These are phyloP conservation scores for Indicator indicator DNA, from an alignment of 2,113 vertebrate genomes.

Conservation along the genomic window DNA sequence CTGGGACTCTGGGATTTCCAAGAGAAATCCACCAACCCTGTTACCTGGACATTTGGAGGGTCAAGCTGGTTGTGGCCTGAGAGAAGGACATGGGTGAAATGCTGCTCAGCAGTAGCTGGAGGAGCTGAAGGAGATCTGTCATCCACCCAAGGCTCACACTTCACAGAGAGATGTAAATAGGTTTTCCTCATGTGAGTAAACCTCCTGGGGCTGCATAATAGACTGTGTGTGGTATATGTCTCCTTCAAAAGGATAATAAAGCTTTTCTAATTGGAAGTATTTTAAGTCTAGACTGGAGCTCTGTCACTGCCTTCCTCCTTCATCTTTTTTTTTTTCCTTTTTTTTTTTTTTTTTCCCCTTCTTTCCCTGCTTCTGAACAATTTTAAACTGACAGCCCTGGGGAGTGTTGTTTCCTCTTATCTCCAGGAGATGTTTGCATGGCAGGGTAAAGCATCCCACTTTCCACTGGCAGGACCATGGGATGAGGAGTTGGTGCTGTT, in stretches of 20 bases:
- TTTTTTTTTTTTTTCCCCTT: constrained; percentile 7
- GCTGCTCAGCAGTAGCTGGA: neutral
- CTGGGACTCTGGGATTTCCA: neutral
- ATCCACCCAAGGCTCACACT: neutral
- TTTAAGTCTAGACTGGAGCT: constrained; percentile 37
- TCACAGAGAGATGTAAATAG: neutral
- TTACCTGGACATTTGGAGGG: neutral
- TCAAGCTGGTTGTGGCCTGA: neutral
- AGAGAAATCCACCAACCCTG: neutral
- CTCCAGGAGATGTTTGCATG: neutral
- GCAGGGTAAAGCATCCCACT: neutral
- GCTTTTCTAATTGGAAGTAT: constrained; percentile 58
- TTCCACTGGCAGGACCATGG: neutral
- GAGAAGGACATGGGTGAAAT: neutral
- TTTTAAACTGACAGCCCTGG: constrained; percentile 39
- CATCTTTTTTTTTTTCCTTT: constrained; percentile 20
- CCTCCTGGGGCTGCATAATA: constrained; percentile 12
- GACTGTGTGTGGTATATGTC: neutral
- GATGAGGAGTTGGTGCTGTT: neutral
- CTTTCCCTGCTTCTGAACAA: neutral
- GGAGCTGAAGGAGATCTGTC: neutral
- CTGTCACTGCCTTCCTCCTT: constrained; percentile 33
- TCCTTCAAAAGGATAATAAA: constrained; percentile 42
- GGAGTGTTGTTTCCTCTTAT: constrained; percentile 8
- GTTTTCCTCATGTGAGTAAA: constrained; percentile 11